Conservation (phyloP, 2,888 invertebrate genomes). For the Lepidochitona cinerea region DNA sequence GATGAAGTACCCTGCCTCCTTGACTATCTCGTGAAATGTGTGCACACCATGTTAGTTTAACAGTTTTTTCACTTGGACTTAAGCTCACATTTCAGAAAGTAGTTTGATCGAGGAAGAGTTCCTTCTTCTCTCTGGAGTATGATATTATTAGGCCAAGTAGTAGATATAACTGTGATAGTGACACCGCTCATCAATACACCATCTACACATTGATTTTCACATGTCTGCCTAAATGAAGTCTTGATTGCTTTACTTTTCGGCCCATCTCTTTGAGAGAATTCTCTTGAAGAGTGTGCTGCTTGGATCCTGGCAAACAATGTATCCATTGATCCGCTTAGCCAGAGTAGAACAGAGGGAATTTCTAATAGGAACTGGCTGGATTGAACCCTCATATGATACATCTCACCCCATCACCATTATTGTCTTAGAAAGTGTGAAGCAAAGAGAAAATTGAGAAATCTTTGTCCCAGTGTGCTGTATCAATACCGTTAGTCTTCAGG, state of each 20-base stretch:
- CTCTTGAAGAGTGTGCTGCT: background rate
- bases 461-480: background rate
- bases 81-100: slow-evolving; percentile 1
- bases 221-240: slow-evolving; percentile 5
- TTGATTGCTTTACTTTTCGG: slow-evolving; percentile 1
- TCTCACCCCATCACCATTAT: background rate
- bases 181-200: background rate
- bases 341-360: background rate
- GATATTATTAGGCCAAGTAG: background rate
- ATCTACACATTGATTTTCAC: background rate
- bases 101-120: background rate
- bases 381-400: too few species aligned
- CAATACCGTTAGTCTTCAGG: too few species aligned
- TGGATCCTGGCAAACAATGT: background rate
- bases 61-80: background rate
- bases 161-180: slow-evolving; percentile 3
- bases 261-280: background rate
- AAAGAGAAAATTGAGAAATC: slow-evolving; percentile 4
- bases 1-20: too few species aligned
- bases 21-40: too few species aligned
- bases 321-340: background rate
- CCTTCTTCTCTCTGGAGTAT: background rate
- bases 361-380: background rate
- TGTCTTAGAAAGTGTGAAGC: background rate
- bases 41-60: too few species aligned